Evolutionary conservation across 2,113 vertebrate species (phyloP).

Genomic region (Anguilla rostrata): DNA sequence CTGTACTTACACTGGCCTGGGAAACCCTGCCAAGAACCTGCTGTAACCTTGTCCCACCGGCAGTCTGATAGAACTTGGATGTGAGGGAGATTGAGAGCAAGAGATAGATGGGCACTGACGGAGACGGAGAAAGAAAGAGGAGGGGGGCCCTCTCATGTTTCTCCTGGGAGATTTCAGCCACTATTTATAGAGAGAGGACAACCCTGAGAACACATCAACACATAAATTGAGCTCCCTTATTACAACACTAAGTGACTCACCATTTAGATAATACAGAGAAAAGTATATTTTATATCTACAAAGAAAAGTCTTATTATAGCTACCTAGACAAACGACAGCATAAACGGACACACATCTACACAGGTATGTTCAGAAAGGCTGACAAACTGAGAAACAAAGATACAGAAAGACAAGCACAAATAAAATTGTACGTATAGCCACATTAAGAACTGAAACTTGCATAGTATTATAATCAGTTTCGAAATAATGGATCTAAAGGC

Average conservation of each 20-base stretch:
- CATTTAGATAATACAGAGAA: conserved; percentile 42
- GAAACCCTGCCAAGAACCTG: neutral
- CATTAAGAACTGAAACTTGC: neutral
- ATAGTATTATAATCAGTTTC: neutral
- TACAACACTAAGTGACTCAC: conserved; percentile 62
- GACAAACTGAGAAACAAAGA: neutral
- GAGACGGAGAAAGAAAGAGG: conserved; percentile 27
- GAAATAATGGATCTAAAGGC: no score
- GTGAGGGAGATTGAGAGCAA: conserved; percentile 32
- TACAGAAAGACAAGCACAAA: neutral
- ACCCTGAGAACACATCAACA: conserved; percentile 60
- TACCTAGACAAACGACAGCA: neutral
- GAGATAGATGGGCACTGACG: conserved; percentile 20
- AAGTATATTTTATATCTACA: neutral
- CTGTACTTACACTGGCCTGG: neutral
- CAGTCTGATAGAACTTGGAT: conserved; percentile 5
- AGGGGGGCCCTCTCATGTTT: conserved; percentile 63
- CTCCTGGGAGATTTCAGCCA: conserved; percentile 55
- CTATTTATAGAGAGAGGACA: conserved; percentile 68
- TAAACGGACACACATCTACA: neutral
- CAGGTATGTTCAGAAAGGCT: neutral
- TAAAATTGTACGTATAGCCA: neutral
- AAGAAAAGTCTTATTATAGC: neutral
- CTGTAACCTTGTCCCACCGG: neutral
- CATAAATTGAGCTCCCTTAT: conserved; percentile 55